Evolutionary conservation across 2,888 invertebrate species (phyloP).

Genomic region (Pegoplata infirma): DNA sequence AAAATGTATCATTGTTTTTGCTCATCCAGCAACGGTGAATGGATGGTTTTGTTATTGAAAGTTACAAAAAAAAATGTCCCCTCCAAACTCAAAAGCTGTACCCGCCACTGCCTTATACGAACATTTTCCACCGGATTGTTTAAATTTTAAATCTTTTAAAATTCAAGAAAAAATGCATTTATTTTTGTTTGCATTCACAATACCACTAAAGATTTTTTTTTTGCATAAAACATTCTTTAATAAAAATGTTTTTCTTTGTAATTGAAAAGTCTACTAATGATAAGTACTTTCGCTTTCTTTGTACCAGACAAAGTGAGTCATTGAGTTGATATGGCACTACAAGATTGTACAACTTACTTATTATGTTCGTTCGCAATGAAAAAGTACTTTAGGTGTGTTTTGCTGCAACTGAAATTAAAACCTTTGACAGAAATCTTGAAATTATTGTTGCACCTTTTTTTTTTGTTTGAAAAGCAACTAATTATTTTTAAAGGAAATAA

Average conservation of each 20-base stretch:
- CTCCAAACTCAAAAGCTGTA: too few relatives aligned
- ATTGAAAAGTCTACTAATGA: not conserved
- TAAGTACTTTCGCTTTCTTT: conserved; percentile 21
- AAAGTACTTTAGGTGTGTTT: not conserved
- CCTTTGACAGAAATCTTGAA: not conserved
- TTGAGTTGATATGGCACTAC: not conserved
- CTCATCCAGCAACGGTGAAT: too few relatives aligned
- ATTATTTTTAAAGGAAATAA: too few relatives aligned
- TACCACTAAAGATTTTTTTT: too few relatives aligned
- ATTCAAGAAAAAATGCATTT: too few relatives aligned
- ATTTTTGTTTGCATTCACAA: not conserved
- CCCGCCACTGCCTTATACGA: too few relatives aligned
- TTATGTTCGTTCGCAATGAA: not conserved
- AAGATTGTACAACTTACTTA: not conserved
- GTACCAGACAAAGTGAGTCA: conserved; percentile 9
- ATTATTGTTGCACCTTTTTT: not conserved
- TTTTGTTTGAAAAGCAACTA: too few relatives aligned
- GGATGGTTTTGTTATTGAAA: too few relatives aligned
- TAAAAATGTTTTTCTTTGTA: not conserved
- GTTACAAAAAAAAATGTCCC: too few relatives aligned
- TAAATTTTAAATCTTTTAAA: too few relatives aligned
- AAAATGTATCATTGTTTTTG: too few relatives aligned
- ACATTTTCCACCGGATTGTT: too few relatives aligned
- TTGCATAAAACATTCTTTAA: conserved; percentile 4
- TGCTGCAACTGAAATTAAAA: not conserved